A percentile compares a stretch with the other conserved stretches of the same genome.
These are phyloP conservation scores for Onychorhynchus coronatus DNA, from an alignment of 2,113 vertebrate species.

Conservation along the genomic window DNA sequence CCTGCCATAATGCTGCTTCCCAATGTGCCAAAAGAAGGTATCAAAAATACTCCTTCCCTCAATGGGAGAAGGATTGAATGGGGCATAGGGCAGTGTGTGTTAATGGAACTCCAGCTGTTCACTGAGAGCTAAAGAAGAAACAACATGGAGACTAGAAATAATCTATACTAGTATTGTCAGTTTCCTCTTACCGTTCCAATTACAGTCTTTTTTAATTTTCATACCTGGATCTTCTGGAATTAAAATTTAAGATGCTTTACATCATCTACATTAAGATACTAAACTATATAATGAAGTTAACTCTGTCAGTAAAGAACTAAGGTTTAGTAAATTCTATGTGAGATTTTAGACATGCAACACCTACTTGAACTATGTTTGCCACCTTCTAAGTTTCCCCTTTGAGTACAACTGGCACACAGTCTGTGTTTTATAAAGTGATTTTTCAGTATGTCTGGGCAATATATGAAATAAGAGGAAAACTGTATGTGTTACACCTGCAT, in stretches of 20 bases:
- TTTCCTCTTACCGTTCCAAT: neutral
- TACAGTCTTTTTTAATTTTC: neutral
- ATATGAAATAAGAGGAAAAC: neutral
- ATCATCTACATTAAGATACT: neutral
- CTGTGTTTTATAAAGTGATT: neutral
- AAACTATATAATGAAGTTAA: neutral
- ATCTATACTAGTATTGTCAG: neutral
- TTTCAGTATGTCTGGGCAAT: neutral
- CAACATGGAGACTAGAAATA: neutral
- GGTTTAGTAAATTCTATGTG: neutral
- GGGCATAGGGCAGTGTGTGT: neutral
- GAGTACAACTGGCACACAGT: neutral
- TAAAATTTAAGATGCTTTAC: neutral
- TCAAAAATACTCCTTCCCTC: neutral
- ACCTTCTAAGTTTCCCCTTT: neutral
- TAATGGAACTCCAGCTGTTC: neutral
- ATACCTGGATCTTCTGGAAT: neutral
- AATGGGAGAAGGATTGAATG: neutral
- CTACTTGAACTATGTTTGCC: neutral
- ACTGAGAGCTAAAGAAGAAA: neutral
- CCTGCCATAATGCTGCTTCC: neutral
- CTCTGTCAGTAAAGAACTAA: neutral
- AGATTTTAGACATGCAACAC: neutral
- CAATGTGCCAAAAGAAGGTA: fast-evolving
- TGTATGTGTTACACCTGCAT: neutral